A percentile compares a stretch with the other conserved stretches of the same genome.
Evolutionary conservation across 1,140 invertebrate species (phyloP).

Genomic region (Spodoptera frugiperda): DNA sequence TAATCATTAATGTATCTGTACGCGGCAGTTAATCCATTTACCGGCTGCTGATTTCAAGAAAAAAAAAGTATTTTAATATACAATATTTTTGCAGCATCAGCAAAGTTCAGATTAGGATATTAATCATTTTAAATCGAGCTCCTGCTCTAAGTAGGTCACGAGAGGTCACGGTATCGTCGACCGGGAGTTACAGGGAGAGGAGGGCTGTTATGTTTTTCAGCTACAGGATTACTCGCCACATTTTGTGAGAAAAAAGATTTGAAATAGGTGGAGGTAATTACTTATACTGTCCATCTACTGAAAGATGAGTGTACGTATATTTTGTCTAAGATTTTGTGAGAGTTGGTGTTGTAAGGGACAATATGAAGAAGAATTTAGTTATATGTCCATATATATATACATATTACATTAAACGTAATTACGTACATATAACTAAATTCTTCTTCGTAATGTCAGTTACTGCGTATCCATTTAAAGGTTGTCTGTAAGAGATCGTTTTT

Average conservation of each 20-base stretch:
- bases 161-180: background rate
- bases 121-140: slow-evolving; percentile 40
- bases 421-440: no score
- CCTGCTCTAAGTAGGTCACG: slow-evolving; percentile 3
- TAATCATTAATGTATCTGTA: no score
- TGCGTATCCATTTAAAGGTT: no score
- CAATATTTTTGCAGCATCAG: slow-evolving; percentile 32
- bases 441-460: no score
- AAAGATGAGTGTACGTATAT: no score
- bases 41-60: background rate
- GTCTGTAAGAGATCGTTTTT: no score
- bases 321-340: no score
- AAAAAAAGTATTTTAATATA: slow-evolving; percentile 1
- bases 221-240: background rate
- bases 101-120: slow-evolving; percentile 25
- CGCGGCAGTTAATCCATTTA: background rate
- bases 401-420: no score
- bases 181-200: background rate
- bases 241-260: background rate
- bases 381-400: no score
- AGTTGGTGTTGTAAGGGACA: no score
- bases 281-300: no score
- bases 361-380: no score
- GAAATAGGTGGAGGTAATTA: background rate
- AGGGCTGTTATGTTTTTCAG: background rate